Conservation (phyloP, 1,140 invertebrate genomes). For the Agrilus planipennis region DNA sequence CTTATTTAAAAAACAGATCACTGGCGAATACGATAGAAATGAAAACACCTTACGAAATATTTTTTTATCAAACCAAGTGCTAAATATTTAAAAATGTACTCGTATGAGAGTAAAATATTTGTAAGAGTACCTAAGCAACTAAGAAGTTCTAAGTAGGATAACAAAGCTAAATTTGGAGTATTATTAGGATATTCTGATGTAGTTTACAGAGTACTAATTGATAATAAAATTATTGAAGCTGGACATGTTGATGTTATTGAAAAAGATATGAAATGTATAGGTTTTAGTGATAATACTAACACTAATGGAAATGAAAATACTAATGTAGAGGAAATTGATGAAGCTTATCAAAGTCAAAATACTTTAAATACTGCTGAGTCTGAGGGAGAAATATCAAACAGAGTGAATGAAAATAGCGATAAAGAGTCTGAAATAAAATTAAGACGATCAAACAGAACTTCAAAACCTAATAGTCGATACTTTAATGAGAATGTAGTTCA, state of each 20-base stretch:
- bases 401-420: too few species aligned
- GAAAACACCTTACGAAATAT: conserved; percentile 8
- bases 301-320: too few species aligned
- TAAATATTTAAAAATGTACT: conserved; percentile 17
- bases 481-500: too few species aligned
- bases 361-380: too few species aligned
- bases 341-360: too few species aligned
- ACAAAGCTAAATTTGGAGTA: conserved; percentile 19
- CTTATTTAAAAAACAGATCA: conserved; percentile 24
- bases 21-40: conserved; percentile 4
- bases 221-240: conserved; percentile 7
- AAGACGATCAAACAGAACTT: too few species aligned
- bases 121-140: conserved; percentile 6
- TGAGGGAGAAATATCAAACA: too few species aligned
- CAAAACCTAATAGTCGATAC: conserved; percentile 3
- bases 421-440: too few species aligned
- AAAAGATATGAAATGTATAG: too few species aligned
- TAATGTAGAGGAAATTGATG: too few species aligned
- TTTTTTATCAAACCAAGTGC: conserved; percentile 9
- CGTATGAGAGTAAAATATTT: conserved; percentile 11
- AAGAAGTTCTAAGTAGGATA: conserved; percentile 29
- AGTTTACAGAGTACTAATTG: conserved; percentile 5
- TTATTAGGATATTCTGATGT: conserved; percentile 7
- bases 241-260: too few species aligned
- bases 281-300: too few species aligned